Percentiles rank a stretch among this genome's conserved stretches.
Conservation (phyloP, 2,113 vertebrate genomes). For the Merops nubicus region DNA sequence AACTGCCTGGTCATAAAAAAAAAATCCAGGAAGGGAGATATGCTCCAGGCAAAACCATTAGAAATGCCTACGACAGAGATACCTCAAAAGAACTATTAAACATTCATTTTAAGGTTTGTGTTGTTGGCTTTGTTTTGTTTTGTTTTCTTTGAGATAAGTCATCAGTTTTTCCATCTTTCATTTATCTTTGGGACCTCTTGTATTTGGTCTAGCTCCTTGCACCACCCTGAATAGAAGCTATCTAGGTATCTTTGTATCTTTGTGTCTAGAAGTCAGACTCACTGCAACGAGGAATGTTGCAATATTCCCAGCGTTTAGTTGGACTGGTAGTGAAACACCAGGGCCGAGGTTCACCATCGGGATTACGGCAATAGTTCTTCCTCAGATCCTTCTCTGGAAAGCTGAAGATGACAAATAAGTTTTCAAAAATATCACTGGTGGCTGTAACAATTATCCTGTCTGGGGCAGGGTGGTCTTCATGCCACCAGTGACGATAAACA, state of each 20-base stretch:
- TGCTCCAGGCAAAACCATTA: not conserved
- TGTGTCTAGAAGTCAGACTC: constrained; percentile 65
- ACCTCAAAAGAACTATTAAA: not conserved
- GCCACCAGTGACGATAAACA: not conserved
- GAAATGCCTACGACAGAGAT: not conserved
- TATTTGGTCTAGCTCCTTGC: not conserved
- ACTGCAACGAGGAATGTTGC: constrained; percentile 88
- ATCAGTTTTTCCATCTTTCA: not conserved
- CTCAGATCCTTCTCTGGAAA: constrained; percentile 89
- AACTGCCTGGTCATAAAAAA: not conserved
- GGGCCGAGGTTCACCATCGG: constrained; percentile 88
- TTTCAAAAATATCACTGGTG: constrained; percentile 61
- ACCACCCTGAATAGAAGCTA: not conserved
- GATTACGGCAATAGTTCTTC: constrained; percentile 93
- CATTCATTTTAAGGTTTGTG: not conserved
- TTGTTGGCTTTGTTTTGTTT: no score
- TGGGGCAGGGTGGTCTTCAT: not conserved
- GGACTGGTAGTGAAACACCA: constrained; percentile 91
- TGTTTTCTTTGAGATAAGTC: not conserved
- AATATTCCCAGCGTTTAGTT: constrained; percentile 90
- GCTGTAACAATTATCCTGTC: constrained; percentile 45
- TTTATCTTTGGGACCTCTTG: not conserved
- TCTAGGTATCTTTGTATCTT: not conserved
- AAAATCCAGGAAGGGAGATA: not conserved
- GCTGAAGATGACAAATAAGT: constrained; percentile 31